phyloP scores from a whole-genome alignment of 1,140 invertebrate species.

The Agrilus planipennis region DNA sequence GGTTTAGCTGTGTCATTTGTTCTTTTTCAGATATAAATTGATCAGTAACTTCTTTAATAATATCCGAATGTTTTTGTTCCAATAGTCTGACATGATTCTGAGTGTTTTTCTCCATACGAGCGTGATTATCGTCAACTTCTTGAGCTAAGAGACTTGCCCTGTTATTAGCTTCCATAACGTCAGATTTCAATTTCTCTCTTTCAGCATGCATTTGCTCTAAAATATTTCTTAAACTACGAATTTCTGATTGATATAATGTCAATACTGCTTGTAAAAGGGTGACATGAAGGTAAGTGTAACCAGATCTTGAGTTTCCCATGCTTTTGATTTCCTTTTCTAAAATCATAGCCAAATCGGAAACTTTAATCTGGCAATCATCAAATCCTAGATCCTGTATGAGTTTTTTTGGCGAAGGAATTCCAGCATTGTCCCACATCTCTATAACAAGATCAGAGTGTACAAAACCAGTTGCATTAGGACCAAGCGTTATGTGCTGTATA shows the following conservation, averaged over 20 bases:
- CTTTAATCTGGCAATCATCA: conserved; percentile 45
- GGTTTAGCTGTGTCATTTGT: conserved; percentile 40
- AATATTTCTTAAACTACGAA: conserved; percentile 41
- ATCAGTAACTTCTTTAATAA: conserved; percentile 52
- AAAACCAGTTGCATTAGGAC: conserved; percentile 30
- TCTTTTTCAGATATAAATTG: conserved; percentile 61
- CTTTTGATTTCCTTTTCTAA: conserved; percentile 62
- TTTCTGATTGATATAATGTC: conserved; percentile 46
- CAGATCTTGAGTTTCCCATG: conserved; percentile 33
- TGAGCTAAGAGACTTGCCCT: conserved; percentile 66
- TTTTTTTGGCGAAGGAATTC: conserved; percentile 46
- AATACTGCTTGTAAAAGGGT: conserved; percentile 43
- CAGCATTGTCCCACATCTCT: conserved; percentile 61
- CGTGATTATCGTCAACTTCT: conserved; percentile 82
- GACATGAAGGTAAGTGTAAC: conserved; percentile 35
- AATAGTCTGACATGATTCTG: conserved; percentile 54
- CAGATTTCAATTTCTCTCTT: conserved; percentile 61
- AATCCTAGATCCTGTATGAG: conserved; percentile 61
- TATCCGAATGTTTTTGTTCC: conserved; percentile 64
- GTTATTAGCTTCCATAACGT: conserved; percentile 69
- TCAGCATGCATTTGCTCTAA: conserved; percentile 56
- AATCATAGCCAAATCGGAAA: conserved; percentile 55
- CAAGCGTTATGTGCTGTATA: conserved; percentile 27
- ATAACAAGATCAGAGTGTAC: conserved; percentile 41
- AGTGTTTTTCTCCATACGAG: conserved; percentile 59